Conservation (phyloP, 2,888 invertebrate genomes). For the Cheilosia grossa region DNA sequence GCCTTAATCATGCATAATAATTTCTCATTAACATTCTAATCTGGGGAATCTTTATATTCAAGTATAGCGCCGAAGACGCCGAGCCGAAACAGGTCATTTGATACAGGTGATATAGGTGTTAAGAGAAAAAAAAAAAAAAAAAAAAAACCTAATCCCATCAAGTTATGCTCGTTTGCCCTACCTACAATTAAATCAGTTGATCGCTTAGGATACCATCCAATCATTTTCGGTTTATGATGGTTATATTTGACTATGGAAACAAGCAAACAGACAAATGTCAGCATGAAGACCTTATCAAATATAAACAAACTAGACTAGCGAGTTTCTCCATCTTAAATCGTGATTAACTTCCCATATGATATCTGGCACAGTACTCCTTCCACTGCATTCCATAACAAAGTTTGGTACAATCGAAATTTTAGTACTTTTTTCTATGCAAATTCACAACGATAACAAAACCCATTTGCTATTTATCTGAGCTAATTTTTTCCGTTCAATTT, state of each 20-base stretch:
- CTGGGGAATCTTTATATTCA: background rate
- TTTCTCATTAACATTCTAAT: background rate
- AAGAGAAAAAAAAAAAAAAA: background rate
- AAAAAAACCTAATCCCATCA: background rate
- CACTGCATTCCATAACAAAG: no score
- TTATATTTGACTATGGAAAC: background rate
- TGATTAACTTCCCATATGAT: no score
- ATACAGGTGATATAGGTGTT: background rate
- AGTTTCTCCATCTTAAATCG: no score
- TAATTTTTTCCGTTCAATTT: no score
- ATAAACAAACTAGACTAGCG: no score
- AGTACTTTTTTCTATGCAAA: no score
- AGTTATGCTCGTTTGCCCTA: background rate
- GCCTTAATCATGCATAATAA: background rate
- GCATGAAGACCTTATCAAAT: no score
- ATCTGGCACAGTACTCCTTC: no score
- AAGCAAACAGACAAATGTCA: no score
- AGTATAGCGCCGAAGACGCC: background rate
- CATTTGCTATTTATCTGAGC: no score
- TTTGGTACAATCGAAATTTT: no score
- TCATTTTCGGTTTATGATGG: background rate
- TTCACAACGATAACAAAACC: no score
- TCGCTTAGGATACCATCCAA: background rate
- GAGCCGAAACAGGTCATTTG: background rate
- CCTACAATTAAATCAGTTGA: background rate